phyloP scores from a whole-genome alignment of 2,797 vertebrate genomes.

The Sebastes matsubarae region DNA sequence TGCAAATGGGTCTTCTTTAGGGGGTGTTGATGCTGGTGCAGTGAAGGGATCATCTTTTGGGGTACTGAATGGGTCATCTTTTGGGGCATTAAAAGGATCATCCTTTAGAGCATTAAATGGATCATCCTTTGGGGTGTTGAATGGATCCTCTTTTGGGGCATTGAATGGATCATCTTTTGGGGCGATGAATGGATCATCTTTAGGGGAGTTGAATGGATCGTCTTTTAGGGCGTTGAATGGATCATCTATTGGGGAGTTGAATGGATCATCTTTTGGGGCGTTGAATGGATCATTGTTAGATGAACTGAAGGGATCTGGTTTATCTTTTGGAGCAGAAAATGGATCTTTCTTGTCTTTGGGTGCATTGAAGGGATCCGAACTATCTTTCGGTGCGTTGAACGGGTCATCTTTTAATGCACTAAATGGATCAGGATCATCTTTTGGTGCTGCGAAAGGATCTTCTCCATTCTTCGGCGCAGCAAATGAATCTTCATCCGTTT shows the following conservation, averaged over 20 bases:
- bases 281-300: conserved; percentile 47
- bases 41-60: conserved; percentile 50
- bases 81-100: conserved; percentile 28
- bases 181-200: conserved; percentile 17
- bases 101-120: conserved; percentile 30
- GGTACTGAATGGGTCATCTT: conserved; percentile 32
- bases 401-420: conserved; percentile 39
- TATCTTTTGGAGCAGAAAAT: conserved; percentile 42
- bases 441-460: conserved; percentile 32
- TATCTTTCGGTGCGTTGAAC: conserved; percentile 37
- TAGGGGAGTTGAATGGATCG: conserved; percentile 15
- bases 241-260: conserved; percentile 21
- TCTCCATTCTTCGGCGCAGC: conserved; percentile 22
- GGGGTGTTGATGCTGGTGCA: conserved; percentile 12
- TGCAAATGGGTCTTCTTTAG: conserved; percentile 34
- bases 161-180: conserved; percentile 37
- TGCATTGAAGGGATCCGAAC: conserved; percentile 45
- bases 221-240: conserved; percentile 30
- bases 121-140: conserved; percentile 21
- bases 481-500: conserved; percentile 37
- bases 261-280: conserved; percentile 27
- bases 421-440: conserved; percentile 41
- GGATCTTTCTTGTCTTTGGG: conserved; percentile 44
- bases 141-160: background rate
- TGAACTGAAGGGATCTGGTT: conserved; percentile 54